These are phyloP conservation scores for Pogoniulus pusillus DNA, from an alignment of 2,797 vertebrate species.

Conservation along the genomic window DNA sequence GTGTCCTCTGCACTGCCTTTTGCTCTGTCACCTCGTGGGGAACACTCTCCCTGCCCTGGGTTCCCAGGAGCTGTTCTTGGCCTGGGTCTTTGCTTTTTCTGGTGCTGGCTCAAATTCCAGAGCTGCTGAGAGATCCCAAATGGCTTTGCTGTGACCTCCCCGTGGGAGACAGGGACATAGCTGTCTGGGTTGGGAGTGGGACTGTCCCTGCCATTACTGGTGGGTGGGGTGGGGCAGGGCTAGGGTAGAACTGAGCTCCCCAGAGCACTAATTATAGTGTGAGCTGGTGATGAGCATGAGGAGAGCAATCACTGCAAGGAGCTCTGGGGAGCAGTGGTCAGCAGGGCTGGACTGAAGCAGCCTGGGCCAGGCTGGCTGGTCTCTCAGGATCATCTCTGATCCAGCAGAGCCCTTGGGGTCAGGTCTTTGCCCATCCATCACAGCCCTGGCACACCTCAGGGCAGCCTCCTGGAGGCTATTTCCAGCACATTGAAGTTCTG, in stretches of 20 bases:
- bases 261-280: neutral
- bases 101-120: neutral
- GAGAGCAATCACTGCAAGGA: neutral
- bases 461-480: neutral
- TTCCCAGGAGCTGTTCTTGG: neutral
- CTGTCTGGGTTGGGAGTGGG: neutral
- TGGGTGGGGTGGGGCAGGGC: slow-evolving; percentile 5
- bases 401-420: neutral
- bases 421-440: neutral
- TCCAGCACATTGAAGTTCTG: neutral
- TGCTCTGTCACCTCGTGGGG: neutral
- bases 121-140: neutral
- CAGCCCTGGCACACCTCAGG: neutral
- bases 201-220: neutral
- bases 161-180: neutral
- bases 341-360: neutral
- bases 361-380: neutral
- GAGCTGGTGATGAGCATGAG: neutral
- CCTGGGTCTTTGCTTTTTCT: neutral
- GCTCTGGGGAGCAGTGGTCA: neutral
- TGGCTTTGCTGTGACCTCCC: neutral
- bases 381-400: neutral
- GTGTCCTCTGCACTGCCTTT: neutral
- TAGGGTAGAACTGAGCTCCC: neutral
- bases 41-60: rapidly evolving